Percentiles rank a stretch among this genome's conserved stretches.
These are phyloP conservation scores for Acleris laterana DNA, from an alignment of 2,888 invertebrate species.

Conservation along the genomic window DNA sequence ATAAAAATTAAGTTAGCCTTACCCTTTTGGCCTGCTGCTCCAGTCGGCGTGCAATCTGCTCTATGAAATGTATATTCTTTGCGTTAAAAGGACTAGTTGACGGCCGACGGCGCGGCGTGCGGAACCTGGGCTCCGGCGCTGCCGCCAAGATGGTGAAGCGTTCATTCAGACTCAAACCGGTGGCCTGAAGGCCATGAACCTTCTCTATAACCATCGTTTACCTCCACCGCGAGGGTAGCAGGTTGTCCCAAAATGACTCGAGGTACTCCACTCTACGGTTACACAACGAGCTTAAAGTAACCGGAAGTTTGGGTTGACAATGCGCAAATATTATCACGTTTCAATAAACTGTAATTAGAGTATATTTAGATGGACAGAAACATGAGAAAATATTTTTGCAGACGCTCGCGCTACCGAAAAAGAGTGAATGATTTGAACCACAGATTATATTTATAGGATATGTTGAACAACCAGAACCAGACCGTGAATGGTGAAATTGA, in stretches of 20 bases:
- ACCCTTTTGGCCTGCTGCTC: conserved; percentile 62
- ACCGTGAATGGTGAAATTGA: background rate
- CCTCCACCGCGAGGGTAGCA: conserved; percentile 27
- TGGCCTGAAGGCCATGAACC: conserved; percentile 75
- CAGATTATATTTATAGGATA: too few relatives aligned
- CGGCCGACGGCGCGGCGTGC: conserved; percentile 38
- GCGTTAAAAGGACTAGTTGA: conserved; percentile 44
- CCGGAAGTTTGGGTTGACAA: background rate
- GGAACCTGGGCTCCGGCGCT: conserved; percentile 45
- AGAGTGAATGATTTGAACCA: background rate
- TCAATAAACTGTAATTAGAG: conserved; percentile 12
- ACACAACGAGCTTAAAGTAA: conserved; percentile 6
- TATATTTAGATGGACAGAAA: conserved; percentile 14
- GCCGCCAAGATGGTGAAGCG: conserved; percentile 63
- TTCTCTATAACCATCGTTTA: conserved; percentile 67
- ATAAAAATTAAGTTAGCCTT: too few relatives aligned
- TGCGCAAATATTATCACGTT: conserved; percentile 11
- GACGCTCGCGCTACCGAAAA: conserved; percentile 41
- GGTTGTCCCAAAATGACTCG: conserved; percentile 17
- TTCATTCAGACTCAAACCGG: conserved; percentile 64
- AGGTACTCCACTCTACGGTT: conserved; percentile 13
- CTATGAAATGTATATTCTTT: conserved; percentile 53
- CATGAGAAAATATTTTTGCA: conserved; percentile 34
- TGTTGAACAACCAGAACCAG: too few relatives aligned
- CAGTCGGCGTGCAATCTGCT: conserved; percentile 61